These are phyloP conservation scores for Melanotaenia trifasciata DNA, from an alignment of 2,797 vertebrate species.

Conservation along the genomic window DNA sequence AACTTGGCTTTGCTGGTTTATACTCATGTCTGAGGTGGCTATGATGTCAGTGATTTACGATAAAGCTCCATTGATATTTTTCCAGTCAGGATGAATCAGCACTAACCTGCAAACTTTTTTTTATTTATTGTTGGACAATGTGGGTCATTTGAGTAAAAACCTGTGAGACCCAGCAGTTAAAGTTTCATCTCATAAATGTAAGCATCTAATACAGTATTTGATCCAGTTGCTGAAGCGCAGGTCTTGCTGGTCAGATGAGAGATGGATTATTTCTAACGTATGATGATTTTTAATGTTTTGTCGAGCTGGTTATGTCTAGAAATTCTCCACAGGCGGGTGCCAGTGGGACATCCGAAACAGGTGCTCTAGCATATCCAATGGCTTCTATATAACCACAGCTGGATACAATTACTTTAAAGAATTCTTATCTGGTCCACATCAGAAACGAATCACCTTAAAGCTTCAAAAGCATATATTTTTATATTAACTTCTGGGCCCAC, in stretches of 20 bases:
- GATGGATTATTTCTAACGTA: conserved; percentile 2
- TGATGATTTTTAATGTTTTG: background rate
- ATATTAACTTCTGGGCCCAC: background rate
- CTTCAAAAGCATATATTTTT: background rate
- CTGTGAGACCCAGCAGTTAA: conserved; percentile 24
- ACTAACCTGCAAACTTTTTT: conserved; percentile 8
- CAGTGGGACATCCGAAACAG: conserved; percentile 3
- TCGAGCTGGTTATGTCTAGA: conserved; percentile 7
- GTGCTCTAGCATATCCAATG: background rate
- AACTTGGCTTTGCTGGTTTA: conserved; percentile 45
- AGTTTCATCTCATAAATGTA: conserved; percentile 24
- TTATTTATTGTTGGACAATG: conserved; percentile 20
- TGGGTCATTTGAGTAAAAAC: conserved; percentile 1
- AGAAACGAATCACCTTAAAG: background rate
- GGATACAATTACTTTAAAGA: conserved; percentile 5
- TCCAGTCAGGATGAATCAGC: conserved; percentile 25
- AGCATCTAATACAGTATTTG: background rate
- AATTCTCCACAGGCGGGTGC: conserved; percentile 13
- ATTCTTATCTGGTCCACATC: background rate
- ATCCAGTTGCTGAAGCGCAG: background rate
- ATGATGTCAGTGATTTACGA: conserved; percentile 31
- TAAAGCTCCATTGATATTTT: conserved; percentile 28
- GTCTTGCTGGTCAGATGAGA: background rate
- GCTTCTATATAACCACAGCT: conserved; percentile 7
- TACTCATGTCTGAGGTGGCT: conserved; percentile 30